Base-by-base conservation (phyloP, 2,797 vertebrate genomes). In the Hemitrygon akajei region DNA sequence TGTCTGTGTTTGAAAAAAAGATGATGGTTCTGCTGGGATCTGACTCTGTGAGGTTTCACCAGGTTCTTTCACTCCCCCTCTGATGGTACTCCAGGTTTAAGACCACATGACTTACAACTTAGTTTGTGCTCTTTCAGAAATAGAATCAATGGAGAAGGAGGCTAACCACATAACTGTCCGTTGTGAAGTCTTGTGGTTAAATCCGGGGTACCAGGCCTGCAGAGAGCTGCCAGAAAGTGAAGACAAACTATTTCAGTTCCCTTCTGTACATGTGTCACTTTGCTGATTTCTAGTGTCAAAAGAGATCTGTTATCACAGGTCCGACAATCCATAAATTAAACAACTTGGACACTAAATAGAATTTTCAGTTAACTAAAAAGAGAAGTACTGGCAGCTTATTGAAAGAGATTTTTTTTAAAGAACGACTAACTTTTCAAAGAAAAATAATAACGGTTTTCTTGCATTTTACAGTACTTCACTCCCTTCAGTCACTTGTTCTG, bases 191-290 rank as follows among this genome's bases (percentile, higher is more conserved):
- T 96, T 97, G 97, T 96, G 97, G 97, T 97, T 97, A 86, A 69
- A 95, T 95, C 95, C 95, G 95, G 94, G 95, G 95, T 95, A 96
- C 94, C 94, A 96, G 96, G 95, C 96, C 96, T 94, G 95, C 95
- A 95, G 95, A 96, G 95, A 96, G 96, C 95, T 96, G 96, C 96
- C 95, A 96, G 96, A 97, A 97, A 97, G 96, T 96, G 95, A 96
- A 97, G 96, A 95, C 96, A 96, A 96, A 96, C 95, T 97, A 96
- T 98, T 98, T 98, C 97, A 97, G 96, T 98, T 99, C 97, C 97
- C 96, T 95, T 96, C 94, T 97, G 96, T 94, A 96, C 96, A 95
- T 96, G 96, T 96, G 96, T 94, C 96, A 96, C 96, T 96, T 96
- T 94, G 95, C 96, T 97, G 95, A 96, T 96, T 96, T 97, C 95